Conservation (phyloP, 2,113 vertebrate species). For the Spea bombifrons region DNA sequence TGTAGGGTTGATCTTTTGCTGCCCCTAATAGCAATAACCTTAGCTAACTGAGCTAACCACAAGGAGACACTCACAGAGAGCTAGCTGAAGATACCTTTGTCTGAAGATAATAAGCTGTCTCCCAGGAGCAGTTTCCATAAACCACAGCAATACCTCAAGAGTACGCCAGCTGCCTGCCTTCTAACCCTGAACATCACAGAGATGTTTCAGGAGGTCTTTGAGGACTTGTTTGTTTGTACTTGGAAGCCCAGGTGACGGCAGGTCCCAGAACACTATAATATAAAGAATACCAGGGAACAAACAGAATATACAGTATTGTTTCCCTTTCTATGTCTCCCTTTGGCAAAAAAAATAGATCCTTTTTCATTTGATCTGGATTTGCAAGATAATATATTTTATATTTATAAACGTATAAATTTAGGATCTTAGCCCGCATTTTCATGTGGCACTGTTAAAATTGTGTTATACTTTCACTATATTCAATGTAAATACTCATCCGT, state of each 20-base stretch:
- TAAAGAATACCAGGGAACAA: neutral
- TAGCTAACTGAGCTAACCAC: neutral
- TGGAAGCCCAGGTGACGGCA: conserved; percentile 5
- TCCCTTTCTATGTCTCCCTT: neutral
- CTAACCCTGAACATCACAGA: conserved; percentile 5
- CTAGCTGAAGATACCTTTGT: conserved; percentile 7
- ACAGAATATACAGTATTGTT: neutral
- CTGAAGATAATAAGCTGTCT: conserved; percentile 10
- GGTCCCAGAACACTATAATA: neutral
- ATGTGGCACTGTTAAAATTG: too few species aligned
- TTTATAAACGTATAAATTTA: too few species aligned
- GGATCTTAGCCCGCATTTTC: too few species aligned
- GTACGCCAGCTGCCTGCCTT: conserved; percentile 8
- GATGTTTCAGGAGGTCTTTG: neutral
- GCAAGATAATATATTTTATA: too few species aligned
- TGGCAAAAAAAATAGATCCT: neutral
- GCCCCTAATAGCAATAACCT: neutral
- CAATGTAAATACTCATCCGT: too few species aligned
- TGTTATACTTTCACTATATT: too few species aligned
- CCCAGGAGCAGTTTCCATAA: conserved; percentile 26
- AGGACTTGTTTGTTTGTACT: conserved; percentile 29
- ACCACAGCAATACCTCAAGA: conserved; percentile 10
- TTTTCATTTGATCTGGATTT: neutral
- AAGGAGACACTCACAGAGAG: neutral
- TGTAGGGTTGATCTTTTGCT: too few species aligned